phyloP scores from a whole-genome alignment of 2,113 vertebrate genomes.

The Lophius piscatorius region DNA sequence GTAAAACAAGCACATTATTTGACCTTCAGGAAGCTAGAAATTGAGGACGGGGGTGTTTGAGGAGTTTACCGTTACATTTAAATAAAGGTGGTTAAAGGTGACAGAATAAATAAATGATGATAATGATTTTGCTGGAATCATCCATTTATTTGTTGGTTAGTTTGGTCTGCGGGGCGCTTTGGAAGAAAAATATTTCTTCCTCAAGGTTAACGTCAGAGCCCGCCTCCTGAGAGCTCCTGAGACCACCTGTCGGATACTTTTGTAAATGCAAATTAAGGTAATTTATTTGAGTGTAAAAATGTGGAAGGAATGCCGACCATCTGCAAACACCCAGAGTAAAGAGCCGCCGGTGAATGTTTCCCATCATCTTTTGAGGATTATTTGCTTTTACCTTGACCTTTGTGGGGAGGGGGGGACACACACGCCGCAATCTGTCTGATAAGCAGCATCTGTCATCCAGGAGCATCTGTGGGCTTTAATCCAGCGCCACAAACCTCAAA shows the following conservation, averaged over 20 bases:
- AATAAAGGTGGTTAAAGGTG: too few species aligned
- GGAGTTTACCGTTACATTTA: too few species aligned
- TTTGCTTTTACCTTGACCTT: conserved; percentile 57
- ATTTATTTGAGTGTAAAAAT: conserved; percentile 33
- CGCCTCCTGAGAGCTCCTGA: neutral
- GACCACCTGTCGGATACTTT: conserved; percentile 12
- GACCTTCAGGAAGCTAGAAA: too few species aligned
- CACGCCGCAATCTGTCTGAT: conserved; percentile 49
- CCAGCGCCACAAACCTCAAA: conserved; percentile 25
- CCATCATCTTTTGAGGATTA: conserved; percentile 24
- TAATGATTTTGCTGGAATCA: too few species aligned
- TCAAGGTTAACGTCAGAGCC: neutral
- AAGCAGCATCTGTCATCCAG: conserved; percentile 52
- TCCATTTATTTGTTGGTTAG: too few species aligned
- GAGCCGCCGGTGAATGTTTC: conserved; percentile 34
- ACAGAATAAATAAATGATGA: too few species aligned
- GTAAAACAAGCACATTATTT: too few species aligned
- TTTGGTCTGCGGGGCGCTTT: too few species aligned
- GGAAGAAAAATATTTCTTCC: neutral
- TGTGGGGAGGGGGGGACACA: conserved; percentile 25
- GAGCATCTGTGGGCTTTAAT: conserved; percentile 42
- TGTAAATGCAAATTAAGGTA: conserved; percentile 42
- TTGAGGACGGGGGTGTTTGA: too few species aligned
- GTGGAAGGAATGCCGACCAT: conserved; percentile 30
- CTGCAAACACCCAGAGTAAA: conserved; percentile 29